phyloP scores from a whole-genome alignment of 2,797 vertebrate genomes.

The Rhinoraja longicauda region DNA sequence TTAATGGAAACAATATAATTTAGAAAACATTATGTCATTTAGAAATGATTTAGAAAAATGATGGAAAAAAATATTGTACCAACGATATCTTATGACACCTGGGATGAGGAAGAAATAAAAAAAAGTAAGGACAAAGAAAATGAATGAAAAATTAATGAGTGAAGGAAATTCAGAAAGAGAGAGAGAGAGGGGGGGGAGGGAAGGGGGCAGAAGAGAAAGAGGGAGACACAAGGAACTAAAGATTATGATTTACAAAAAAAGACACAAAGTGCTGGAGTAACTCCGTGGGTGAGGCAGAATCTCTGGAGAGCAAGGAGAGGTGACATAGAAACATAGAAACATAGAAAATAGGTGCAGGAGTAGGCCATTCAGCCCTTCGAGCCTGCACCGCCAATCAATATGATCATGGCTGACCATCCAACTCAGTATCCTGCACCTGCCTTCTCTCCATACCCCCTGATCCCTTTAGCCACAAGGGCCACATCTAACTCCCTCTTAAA shows the following conservation, averaged over 20 bases:
- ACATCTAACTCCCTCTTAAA: too few relatives aligned
- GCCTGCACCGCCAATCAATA: too few relatives aligned
- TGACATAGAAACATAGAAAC: too few relatives aligned
- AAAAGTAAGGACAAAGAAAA: neutral
- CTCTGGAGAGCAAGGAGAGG: neutral
- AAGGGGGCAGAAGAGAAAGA: neutral
- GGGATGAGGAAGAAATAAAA: neutral
- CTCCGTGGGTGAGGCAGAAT: too few relatives aligned
- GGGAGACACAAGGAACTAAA: neutral
- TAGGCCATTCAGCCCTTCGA: too few relatives aligned
- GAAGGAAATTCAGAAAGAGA: neutral
- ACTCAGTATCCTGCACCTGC: too few relatives aligned
- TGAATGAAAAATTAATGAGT: neutral
- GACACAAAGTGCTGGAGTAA: neutral
- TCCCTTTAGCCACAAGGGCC: too few relatives aligned
- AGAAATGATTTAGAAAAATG: neutral
- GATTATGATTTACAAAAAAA: neutral
- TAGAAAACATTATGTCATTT: too few relatives aligned
- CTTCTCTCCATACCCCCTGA: too few relatives aligned
- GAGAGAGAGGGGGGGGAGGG: neutral
- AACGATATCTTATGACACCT: neutral
- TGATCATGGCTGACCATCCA: too few relatives aligned
- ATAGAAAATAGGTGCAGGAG: too few relatives aligned
- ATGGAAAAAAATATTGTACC: neutral
- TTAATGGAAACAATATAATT: neutral